These are phyloP conservation scores for Epistrophella euchroma DNA, from an alignment of 2,888 invertebrate genomes.

Conservation along the genomic window DNA sequence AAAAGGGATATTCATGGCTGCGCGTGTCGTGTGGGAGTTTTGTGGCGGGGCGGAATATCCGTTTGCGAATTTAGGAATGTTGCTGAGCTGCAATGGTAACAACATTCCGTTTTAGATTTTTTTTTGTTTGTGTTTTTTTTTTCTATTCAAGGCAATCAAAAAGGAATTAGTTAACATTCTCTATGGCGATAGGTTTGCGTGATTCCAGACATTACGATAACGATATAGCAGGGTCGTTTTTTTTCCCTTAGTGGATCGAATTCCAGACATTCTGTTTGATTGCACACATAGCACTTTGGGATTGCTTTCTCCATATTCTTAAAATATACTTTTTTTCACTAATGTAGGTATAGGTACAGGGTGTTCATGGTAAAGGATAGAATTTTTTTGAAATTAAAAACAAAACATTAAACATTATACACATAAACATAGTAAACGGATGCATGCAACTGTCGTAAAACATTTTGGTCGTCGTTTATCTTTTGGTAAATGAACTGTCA, in stretches of 20 bases:
- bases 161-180: slow-evolving; percentile 67
- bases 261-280: slow-evolving; percentile 63
- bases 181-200: slow-evolving; percentile 63
- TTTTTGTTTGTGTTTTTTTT: background rate
- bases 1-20: slow-evolving; percentile 47
- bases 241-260: slow-evolving; percentile 42
- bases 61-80: slow-evolving; percentile 1
- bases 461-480: no score
- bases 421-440: no score
- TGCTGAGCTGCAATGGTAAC: slow-evolving; percentile 49
- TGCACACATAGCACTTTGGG: slow-evolving; percentile 27
- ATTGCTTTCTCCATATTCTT: background rate
- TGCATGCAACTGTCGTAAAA: no score
- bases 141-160: slow-evolving; percentile 66
- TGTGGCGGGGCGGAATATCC: background rate
- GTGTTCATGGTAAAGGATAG: background rate
- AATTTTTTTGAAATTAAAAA: no score
- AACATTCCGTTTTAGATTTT: slow-evolving; percentile 28
- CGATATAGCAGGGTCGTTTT: slow-evolving; percentile 37
- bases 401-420: no score
- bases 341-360: background rate
- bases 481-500: no score
- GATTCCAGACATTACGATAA: slow-evolving; percentile 54
- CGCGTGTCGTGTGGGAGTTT: slow-evolving; percentile 27
- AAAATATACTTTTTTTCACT: background rate